Evolutionary conservation across 2,888 invertebrate genomes (phyloP).

Genomic region (Cataglyphis albicans): DNA sequence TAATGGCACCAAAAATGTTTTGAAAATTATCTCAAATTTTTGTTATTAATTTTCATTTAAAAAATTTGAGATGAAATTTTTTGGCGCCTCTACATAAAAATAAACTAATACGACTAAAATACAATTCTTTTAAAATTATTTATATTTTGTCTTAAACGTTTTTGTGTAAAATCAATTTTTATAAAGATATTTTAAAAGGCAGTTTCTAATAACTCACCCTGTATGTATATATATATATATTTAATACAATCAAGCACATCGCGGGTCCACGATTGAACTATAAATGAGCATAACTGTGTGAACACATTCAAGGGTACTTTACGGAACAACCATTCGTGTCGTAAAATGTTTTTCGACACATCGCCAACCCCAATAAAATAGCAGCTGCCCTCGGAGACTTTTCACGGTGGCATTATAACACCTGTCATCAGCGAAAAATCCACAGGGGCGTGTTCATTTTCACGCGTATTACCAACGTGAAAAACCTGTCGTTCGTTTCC

Average conservation of each 20-base stretch:
- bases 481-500: conserved; percentile 40
- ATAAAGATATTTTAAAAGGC: too few relatives aligned
- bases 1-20: too few relatives aligned
- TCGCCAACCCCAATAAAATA: conserved; percentile 50
- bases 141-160: too few relatives aligned
- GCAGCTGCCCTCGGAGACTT: conserved; percentile 49
- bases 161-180: too few relatives aligned
- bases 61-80: too few relatives aligned
- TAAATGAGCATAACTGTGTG: conserved; percentile 36
- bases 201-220: too few relatives aligned
- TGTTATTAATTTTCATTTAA: too few relatives aligned
- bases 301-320: conserved; percentile 25
- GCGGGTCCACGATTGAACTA: conserved; percentile 15
- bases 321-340: conserved; percentile 25
- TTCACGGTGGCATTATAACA: conserved; percentile 55
- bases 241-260: conserved; percentile 1
- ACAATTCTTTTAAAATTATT: too few relatives aligned
- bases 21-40: too few relatives aligned
- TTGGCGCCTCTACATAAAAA: too few relatives aligned
- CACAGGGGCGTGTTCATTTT: conserved; percentile 34
- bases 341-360: conserved; percentile 39
- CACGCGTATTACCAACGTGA: conserved; percentile 33
- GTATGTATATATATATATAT: background rate
- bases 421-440: conserved; percentile 52
- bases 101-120: too few relatives aligned